Evolutionary conservation across 2,888 invertebrate species (phyloP).

Genomic region (Apeira syringaria): DNA sequence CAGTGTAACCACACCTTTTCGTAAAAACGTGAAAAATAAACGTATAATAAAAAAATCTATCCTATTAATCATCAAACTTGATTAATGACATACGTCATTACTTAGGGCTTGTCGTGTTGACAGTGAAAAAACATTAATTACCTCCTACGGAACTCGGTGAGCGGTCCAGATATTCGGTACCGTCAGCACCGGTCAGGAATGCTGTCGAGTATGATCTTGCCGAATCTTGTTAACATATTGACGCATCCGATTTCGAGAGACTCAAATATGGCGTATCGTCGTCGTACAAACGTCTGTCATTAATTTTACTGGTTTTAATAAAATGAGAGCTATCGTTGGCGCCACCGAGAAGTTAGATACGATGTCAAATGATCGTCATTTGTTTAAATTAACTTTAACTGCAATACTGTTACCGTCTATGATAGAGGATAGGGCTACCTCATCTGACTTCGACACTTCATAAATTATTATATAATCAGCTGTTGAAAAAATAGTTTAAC

Average conservation of each 20-base stretch:
- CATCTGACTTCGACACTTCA: no score
- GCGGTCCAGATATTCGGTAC: conserved; percentile 42
- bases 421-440: no score
- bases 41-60: conserved; percentile 20
- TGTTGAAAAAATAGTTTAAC: no score
- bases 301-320: conserved; percentile 11
- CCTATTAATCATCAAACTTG: conserved; percentile 42
- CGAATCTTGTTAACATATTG: conserved; percentile 30
- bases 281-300: conserved; percentile 9
- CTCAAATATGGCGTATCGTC: conserved; percentile 12
- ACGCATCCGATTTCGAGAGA: conserved; percentile 15
- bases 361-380: neutral
- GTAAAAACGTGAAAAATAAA: no score
- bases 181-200: conserved; percentile 16
- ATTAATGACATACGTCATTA: conserved; percentile 45
- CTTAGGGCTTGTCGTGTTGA: conserved; percentile 47
- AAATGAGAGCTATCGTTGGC: neutral
- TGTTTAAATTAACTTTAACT: no score
- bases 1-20: no score
- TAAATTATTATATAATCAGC: no score
- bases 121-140: conserved; percentile 56
- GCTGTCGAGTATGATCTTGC: conserved; percentile 27
- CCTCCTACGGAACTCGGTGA: conserved; percentile 39
- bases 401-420: no score
- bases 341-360: neutral